Base-by-base conservation (phyloP, 1,140 invertebrate genomes). In the Steinernema feltiae region DNA sequence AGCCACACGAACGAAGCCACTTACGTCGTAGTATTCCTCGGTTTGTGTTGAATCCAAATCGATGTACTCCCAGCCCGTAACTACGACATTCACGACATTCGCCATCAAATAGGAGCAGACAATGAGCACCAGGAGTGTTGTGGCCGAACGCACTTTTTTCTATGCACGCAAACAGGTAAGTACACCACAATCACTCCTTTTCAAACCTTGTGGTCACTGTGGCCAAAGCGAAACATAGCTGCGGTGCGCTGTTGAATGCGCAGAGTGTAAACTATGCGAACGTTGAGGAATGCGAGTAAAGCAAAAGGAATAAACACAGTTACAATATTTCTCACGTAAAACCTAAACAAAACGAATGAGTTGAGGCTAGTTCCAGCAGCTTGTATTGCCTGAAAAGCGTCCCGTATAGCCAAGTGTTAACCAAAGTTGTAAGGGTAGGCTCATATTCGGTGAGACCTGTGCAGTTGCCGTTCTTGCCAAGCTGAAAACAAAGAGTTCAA, bases 261-360 rank as follows among this genome's bases (percentile, higher is more conserved):
- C 18, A 80, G 78, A 17, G 75, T 80, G 21, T 72, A 53, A 2
- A 80, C 77, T 15, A 80, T 80, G 31, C 63, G 35, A 48, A 73
- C 71, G 27, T 80, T 80, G 48, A 80, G 75, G 31, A 73, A 73
- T 3, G 78, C 74, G 3, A 80, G 71, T 12, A 80, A 70, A 32
- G 53, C 30, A 70, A 80, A 80, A 12, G 79, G 79, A n/a, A 80
- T 31, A n/a, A 80, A 70, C 3, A 80, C 77, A 18, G 78, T 79
- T 69, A 79, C 41, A 29, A 79, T 73, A 53, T 79, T 79, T 69
- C 78, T 75, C 12, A 80, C 71, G 53, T 80, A 80, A 72, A 80
- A 80, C 17, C 72, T 63, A 18, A 41, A 63, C 41, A 46, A 46
- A n/a, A 46, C 41, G 7, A n/a, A 12, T 46, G 7, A 46, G 7